Base-by-base conservation (phyloP, 2,888 invertebrate species). In the Escarpia spicata region DNA sequence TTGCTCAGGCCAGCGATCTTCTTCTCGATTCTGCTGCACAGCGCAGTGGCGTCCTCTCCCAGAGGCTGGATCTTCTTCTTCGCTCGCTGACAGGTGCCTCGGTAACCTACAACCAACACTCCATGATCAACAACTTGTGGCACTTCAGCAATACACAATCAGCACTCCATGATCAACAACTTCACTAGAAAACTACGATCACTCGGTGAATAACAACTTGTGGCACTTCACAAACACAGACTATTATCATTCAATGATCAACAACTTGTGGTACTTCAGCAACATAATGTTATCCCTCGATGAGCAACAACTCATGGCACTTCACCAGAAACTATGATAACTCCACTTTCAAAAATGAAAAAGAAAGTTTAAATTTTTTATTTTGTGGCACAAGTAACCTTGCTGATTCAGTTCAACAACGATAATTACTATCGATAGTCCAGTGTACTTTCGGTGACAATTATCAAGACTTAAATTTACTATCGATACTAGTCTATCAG, bases 11-110 rank as follows among this genome's bases (percentile, higher is more conserved):
- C 94, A 43, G 95, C 93, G 43, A 96, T 95, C 92, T 95, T 95
- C 93, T 95, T 95, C 93, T 96, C 96, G 52, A 96, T 94, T 8
- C 95, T 93, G 90, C 94, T 94, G 93, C 96, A 96, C 92, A 96
- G 94, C 75, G 19, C 75, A 26, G 75, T 75, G 75, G 75, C 75
- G n/a, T 75, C 75, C 75, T 75, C 75, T 75, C 75, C 75, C 19
- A 26, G 26, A 75, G 75, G 75, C 26, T 75, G 75, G 2, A 26
- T 2, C 75, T 26, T 75, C 75, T 75, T 75, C 75, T 75, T 75
- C 26, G 6, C 26, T n/a, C 75, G 19, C 6, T 26, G 75, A 6
- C 75, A 75, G 75, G n/a, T 75, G 75, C 75, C 3, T 26, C 75
- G 19, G 75, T 75, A 75, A 75, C 75, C 75, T 75, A 3, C 75